Evolutionary conservation across 2,888 invertebrate species (phyloP), one percentile per base, ranked within the genome.

Genomic region (Drosophila nr. perissopoda): DNA sequence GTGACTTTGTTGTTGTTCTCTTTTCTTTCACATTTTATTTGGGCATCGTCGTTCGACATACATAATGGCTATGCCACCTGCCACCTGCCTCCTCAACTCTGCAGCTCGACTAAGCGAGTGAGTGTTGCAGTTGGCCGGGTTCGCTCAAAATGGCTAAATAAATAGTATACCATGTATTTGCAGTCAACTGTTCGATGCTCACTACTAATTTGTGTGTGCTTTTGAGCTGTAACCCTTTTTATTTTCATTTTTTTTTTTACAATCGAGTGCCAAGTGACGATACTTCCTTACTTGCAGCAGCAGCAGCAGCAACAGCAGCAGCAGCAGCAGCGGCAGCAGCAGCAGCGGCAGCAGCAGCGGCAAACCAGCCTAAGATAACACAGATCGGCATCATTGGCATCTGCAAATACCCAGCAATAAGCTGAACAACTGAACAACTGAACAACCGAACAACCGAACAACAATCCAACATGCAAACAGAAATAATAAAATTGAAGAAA

Each of bases 1-100:
- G 82, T 87, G 87, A 87, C 89, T 83, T 86, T 83, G 73, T 80
- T 88, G 85, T 82, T 88, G 75, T 74, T 76, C 66, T 75, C 58
- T 38, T 38, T 75, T 87, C 70, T 78, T 73, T 78, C 73, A 67
- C 76, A 85, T 88, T 90, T 88, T 75, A 76, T 73, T 85, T 82
- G 64, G 73, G 16, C 76, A 18, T 68, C 54, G 60, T 66, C 72
- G 73, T 71, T 85, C 77, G 76, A 80, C 83, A 88, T 70, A 82
- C 78, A 78, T 85, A 76, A 89, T 86, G 89, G 78, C 73, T 83
- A 86, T 67, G 25, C 66, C 45, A 21, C n/a, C 51, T 31, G 42
- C 49, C 48, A 16, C 49, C 52, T 59, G 25, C 59, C 68, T 29
- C 53, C n/a, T 21, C 16, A 25, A 2, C 45, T 45, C 16, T 25